Percentiles rank a stretch among this genome's conserved stretches.
Evolutionary conservation across 2,113 vertebrate genomes (phyloP).

Genomic region (Anser brachyrhynchus): DNA sequence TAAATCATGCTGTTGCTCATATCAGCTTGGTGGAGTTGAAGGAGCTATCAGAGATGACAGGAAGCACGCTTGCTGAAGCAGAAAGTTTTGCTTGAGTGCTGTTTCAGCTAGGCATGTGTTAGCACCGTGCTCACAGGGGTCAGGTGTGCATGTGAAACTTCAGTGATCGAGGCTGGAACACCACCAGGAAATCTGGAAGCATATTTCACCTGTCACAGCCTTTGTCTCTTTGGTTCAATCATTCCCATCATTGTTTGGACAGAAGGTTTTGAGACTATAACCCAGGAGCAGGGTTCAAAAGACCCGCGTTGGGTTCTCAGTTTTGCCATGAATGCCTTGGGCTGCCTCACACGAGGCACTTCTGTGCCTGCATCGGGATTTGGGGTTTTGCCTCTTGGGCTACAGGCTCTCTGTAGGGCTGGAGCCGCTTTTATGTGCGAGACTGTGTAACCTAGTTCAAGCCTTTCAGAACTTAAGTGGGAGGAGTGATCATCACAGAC

Average conservation of each 20-base stretch:
- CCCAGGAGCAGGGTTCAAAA: neutral
- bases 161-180: neutral
- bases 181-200: neutral
- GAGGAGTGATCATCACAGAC: neutral
- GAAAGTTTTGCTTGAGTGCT: neutral
- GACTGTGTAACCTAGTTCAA: neutral
- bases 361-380: neutral
- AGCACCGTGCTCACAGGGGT: neutral
- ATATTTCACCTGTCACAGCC: neutral
- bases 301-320: neutral
- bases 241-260: neutral
- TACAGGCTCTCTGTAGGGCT: neutral
- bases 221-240: neutral
- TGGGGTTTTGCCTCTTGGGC: neutral
- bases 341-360: neutral
- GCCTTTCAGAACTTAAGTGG: neutral
- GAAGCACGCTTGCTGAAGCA: neutral
- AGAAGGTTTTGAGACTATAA: neutral
- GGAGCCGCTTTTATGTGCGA: neutral
- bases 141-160: neutral
- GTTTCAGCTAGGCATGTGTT: neutral
- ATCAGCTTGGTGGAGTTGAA: neutral
- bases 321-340: neutral
- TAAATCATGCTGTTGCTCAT: neutral
- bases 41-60: conserved; percentile 7